These are phyloP conservation scores for Leptinotarsa texana DNA, from an alignment of 1,140 invertebrate genomes.

Conservation along the genomic window DNA sequence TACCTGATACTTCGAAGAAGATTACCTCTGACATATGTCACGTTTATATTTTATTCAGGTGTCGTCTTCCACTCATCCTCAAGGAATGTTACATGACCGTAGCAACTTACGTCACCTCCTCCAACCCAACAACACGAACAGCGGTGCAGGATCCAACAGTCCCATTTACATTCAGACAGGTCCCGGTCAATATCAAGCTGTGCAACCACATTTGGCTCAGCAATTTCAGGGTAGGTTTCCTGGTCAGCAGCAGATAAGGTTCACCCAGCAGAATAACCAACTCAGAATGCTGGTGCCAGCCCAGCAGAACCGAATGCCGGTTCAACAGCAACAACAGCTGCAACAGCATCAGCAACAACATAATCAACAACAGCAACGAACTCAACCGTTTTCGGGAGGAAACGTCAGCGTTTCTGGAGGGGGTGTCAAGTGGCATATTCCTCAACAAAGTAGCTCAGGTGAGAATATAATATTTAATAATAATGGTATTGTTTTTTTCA, in stretches of 20 bases:
- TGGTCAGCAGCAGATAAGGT: conserved; percentile 37
- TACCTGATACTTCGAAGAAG: background rate
- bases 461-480: background rate
- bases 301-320: conserved; percentile 36
- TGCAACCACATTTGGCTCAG: conserved; percentile 50
- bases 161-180: conserved; percentile 54
- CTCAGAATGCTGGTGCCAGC: conserved; percentile 34
- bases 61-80: conserved; percentile 55
- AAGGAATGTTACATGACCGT: conserved; percentile 51
- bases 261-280: conserved; percentile 32
- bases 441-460: conserved; percentile 61
- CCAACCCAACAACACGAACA: conserved; percentile 42
- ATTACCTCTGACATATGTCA: background rate
- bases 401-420: conserved; percentile 6
- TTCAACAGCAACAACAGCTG: conserved; percentile 29
- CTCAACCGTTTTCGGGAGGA: conserved; percentile 18
- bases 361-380: conserved; percentile 31
- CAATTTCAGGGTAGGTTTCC: conserved; percentile 51
- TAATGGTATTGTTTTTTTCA: too few species aligned
- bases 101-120: conserved; percentile 51
- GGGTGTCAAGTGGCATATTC: conserved; percentile 68
- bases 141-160: conserved; percentile 33
- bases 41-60: conserved; percentile 38
- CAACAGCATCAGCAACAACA: conserved; percentile 24
- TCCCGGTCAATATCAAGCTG: conserved; percentile 52